Base-by-base conservation (phyloP, 2,797 vertebrate genomes). In the Eospalax fontanierii region DNA sequence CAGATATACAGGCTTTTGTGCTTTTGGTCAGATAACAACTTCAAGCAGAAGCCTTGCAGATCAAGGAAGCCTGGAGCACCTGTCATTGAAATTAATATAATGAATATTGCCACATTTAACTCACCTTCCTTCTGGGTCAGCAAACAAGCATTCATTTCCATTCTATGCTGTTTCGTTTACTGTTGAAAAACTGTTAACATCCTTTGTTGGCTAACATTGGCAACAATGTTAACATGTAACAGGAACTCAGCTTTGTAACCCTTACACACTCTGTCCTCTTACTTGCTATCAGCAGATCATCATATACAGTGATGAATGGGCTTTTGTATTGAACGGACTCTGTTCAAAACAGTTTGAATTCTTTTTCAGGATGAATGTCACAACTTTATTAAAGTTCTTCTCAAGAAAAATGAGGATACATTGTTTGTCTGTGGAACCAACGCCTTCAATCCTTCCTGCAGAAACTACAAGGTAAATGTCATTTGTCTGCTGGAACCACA, bases 331-430 rank as follows among this genome's bases (percentile, higher is more conserved):
- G 19, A 78, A 57, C 59, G 70, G 89, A 74, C 82, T 74, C 71
- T 43, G 59, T 59, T 94, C 40, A 95, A 93, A 96, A 95, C 74
- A 0, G 90, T 97, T 59, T 88, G 89, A 81, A 61, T 95, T 98
- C 1, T 97, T 88, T 97, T 97, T 97, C 98, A 99, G 99, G 99
- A 99, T 94, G 99, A 99, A 97, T 99, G 99, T 98, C 99, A 99
- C 98, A 99, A 99, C 98, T 99, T 99, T 98, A 99, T 99, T 98
- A 99, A 99, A 98, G 99, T 99, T 97, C 99, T 99, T 86, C 98
- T 99, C 95, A 99, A 99, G 99, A 99, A 99, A 98, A 99, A 98
- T 28, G 99, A 99, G 8, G 99, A 99, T 96, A 99, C 99, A 28
- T 97, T 99, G 98, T 99, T 99, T 98, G 99, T 99, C 97, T 99